Evolutionary conservation across 2,797 vertebrate genomes (phyloP).

Genomic region (Chrysocyon brachyurus): DNA sequence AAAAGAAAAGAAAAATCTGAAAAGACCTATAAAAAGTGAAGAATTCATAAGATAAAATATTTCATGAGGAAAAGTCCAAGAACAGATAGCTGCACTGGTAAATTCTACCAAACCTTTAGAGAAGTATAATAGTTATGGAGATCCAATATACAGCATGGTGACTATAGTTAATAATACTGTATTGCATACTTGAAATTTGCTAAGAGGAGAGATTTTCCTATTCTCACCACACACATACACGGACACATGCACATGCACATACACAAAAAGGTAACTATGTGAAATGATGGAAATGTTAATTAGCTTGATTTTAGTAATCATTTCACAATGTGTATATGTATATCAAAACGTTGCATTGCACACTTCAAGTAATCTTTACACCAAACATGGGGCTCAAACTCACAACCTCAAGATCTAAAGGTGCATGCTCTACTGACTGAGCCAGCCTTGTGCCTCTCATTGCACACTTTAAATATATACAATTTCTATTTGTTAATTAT

Average conservation of each 20-base stretch:
- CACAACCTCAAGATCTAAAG: not conserved
- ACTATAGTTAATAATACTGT: not conserved
- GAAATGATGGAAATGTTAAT: not conserved
- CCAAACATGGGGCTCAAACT: not conserved
- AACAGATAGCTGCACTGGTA: not conserved
- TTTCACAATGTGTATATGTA: not conserved
- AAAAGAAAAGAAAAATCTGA: not conserved
- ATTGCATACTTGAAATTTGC: not conserved
- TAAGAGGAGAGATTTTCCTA: not conserved
- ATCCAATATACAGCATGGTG: not conserved
- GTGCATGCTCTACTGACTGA: not conserved
- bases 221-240: not conserved
- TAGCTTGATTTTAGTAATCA: not conserved
- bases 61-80: not conserved
- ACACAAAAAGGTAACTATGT: not conserved
- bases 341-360: not conserved
- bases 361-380: not conserved
- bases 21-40: not conserved
- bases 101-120: not conserved
- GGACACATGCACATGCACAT: too few species aligned
- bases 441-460: not conserved
- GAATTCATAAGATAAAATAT: not conserved
- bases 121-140: not conserved
- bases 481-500: not conserved
- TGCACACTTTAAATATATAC: not conserved